Evolutionary conservation across 2,797 vertebrate species (phyloP), one percentile per base, ranked within the genome.

Genomic region (Octomys mimax): DNA sequence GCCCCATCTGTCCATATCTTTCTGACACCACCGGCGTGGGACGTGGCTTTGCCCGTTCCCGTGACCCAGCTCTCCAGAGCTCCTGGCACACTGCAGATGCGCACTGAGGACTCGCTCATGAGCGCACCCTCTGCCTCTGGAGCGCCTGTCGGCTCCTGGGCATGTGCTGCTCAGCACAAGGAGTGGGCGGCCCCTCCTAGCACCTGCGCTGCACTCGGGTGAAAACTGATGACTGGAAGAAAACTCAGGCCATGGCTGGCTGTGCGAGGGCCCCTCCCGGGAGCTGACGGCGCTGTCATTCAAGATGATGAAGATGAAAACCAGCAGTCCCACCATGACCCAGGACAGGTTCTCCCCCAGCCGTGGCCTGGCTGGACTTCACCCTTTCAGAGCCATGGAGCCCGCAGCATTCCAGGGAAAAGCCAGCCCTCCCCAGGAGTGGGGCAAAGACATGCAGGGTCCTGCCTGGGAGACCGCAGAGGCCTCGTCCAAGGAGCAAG

Each of bases 221-320:
- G 77, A 92, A 92, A 97, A 98, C 26, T 39, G 95, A 97, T 87
- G 94, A 97, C 78, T 81, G 88, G 64, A 70, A 96, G 86, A 97
- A 96, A 98, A 97, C 95, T 94, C 95, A 96, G 96, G 92, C 86
- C 96, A 92, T 77, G 21, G 89, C 94, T 97, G 96, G 96, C 73
- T 96, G 97, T 85, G 92, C 61, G 95, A 97, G 90, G 85, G 86
- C 66, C 89, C 81, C 91, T 98, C 85, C 94, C 0, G 64, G 95
- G 89, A 61, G 88, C 88, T 96, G 1, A 39, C 77, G 96, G 93
- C 73, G 97, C 92, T 97, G 95, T 96, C 82, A 61, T 83, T 97
- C 84, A 59, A 92, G 28, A 94, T 98, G 97, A 97, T 92, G 95
- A 83, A 96, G 90, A 93, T 91, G 75, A 88, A 98, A 98, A 90